Conservation (phyloP, 2,888 invertebrate genomes). For the Noctua comes region DNA sequence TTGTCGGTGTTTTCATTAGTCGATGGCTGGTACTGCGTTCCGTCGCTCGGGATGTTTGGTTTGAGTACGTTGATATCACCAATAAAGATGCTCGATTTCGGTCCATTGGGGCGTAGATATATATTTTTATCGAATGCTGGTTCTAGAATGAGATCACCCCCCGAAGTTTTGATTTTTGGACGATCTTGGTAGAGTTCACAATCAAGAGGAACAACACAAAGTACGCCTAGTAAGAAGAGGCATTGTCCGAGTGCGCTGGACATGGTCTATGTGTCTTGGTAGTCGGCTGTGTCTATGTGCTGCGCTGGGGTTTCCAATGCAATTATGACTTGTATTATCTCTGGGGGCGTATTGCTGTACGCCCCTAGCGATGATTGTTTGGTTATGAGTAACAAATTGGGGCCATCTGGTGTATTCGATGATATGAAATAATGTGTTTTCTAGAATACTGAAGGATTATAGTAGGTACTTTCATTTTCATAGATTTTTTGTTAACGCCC, state of each 20-base stretch:
- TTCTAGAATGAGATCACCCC: conserved; percentile 95
- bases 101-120: conserved; percentile 92
- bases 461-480: too few species aligned
- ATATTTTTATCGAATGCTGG: conserved; percentile 95
- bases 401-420: conserved; percentile 56
- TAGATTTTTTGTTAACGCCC: too few species aligned
- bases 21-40: conserved; percentile 51
- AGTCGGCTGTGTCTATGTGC: conserved; percentile 51
- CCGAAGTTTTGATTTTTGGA: conserved; percentile 87
- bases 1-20: conserved; percentile 63
- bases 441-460: conserved; percentile 11
- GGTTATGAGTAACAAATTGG: conserved; percentile 2
- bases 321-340: conserved; percentile 34
- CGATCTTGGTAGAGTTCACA: conserved; percentile 92
- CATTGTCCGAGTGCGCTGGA: conserved; percentile 69
- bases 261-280: conserved; percentile 75
- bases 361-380: conserved; percentile 52
- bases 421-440: conserved; percentile 11
- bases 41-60: conserved; percentile 79
- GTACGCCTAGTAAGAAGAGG: conserved; percentile 67
- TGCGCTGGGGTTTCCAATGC: neutral
- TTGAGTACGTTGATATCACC: conserved; percentile 92
- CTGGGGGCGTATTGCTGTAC: conserved; percentile 60
- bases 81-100: conserved; percentile 92
- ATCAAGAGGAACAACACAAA: conserved; percentile 72